Percentiles rank a stretch among this genome's conserved stretches.
Conservation (phyloP, 2,888 invertebrate genomes). For the Salpingus planirostris region DNA sequence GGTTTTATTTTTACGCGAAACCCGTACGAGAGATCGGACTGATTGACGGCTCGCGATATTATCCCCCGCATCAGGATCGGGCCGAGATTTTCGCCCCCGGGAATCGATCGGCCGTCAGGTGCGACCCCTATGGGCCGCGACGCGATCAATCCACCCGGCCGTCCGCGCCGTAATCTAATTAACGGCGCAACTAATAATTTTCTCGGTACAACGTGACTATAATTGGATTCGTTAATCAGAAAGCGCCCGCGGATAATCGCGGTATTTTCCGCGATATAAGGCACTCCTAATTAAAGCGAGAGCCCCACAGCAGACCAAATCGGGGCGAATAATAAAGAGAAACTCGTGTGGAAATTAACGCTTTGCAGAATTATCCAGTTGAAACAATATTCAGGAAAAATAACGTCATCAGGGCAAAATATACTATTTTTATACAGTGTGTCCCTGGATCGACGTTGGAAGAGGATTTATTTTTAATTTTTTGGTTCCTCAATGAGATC, state of each 20-base stretch:
- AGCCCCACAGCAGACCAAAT: slow-evolving; percentile 11
- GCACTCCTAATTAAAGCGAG: slow-evolving; percentile 30
- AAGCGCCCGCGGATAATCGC: slow-evolving; percentile 41
- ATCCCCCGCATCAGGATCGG: no score
- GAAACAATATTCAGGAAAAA: no score
- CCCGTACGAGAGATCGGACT: slow-evolving; percentile 26
- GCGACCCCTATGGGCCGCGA: neutral
- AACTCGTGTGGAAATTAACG: no score
- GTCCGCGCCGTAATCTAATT: slow-evolving; percentile 38
- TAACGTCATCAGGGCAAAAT: no score
- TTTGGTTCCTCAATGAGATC: no score
- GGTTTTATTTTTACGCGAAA: slow-evolving; percentile 27
- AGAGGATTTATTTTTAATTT: no score
- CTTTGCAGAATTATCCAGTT: no score
- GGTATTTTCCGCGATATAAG: slow-evolving; percentile 32
- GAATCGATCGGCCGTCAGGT: no score
- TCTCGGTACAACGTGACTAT: slow-evolving; percentile 41
- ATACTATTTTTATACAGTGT: no score
- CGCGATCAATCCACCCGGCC: slow-evolving; percentile 26
- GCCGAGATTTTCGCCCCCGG: no score
- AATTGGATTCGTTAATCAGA: slow-evolving; percentile 44
- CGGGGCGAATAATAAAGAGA: no score
- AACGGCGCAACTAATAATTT: slow-evolving; percentile 42
- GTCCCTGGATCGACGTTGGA: no score
- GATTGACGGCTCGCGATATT: slow-evolving; percentile 28